Evolutionary conservation across 2,113 vertebrate genomes (phyloP), one percentile per base, ranked within the genome.

Genomic region (Gallinago paraguaiae): DNA sequence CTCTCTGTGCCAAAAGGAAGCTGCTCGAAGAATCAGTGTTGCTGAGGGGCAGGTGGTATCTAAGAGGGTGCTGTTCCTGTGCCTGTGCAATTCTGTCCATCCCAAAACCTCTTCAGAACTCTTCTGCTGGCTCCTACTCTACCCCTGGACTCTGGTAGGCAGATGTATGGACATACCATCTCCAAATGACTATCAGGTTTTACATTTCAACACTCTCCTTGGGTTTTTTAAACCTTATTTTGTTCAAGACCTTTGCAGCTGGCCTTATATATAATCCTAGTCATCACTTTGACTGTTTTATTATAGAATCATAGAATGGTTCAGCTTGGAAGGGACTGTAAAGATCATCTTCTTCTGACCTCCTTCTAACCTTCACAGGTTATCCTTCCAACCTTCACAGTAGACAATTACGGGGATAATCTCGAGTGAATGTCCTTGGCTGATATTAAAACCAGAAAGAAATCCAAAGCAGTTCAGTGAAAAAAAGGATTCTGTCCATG

Each of bases 141-240:
- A 6, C 50, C 15, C 4, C 1, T 31, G 67, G 43, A 28, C 53
- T 67, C 30, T 0, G 37, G 12, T 41, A 17, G 46, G 77, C 23
- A 51, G 48, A 8, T 35, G 1, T 51, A 5, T 1, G 23, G n/a
- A 37, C 8, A 0, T 24, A 4, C 28, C 3, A 3, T 7, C 0
- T 51, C 43, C 30, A 50, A 6, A 39, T 5, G 6, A 7, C 65
- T 31, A 0, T 45, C 30, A 53, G 28, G 17, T 57, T 90, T 72
- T 72, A 50, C 30, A 7, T 76, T 45, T 59, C 28, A 76, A 88
- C 33, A 7, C 11, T 63, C 54, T n/a, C 5, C 31, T n/a, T 59
- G 56, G 31, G 19, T 46, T 19, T 24, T 8, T 81, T 16, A 54
- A 46, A 25, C 37, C 45, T 50, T 46, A 18, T 2, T 94, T 86